Conservation (phyloP, 2,797 vertebrate genomes). For the Ptychobarbus kaznakovi region DNA sequence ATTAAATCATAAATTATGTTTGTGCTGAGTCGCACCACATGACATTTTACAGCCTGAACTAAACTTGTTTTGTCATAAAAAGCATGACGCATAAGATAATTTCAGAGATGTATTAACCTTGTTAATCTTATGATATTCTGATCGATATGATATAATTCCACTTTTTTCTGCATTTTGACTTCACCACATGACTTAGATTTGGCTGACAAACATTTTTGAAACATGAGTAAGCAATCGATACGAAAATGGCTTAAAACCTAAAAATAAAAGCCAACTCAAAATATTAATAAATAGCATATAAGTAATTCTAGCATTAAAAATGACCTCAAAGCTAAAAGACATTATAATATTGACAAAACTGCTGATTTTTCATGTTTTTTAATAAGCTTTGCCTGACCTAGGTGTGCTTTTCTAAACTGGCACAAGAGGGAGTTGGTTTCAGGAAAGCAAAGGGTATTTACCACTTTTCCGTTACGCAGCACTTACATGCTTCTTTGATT, state of each 20-base stretch:
- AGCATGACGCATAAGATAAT: neutral
- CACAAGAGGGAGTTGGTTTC: conserved; percentile 26
- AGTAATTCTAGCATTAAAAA: neutral
- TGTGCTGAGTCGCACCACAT: neutral
- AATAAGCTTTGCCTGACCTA: neutral
- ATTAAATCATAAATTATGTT: too few species aligned
- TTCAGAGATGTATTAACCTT: neutral
- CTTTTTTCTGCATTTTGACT: neutral
- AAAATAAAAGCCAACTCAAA: neutral
- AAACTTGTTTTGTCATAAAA: neutral
- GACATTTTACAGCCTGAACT: neutral
- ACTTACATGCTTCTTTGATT: conserved; percentile 61
- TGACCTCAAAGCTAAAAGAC: neutral
- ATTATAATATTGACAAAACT: neutral
- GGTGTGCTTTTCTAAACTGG: conserved; percentile 29
- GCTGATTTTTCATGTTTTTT: neutral
- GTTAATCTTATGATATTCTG: neutral
- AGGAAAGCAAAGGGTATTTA: conserved; percentile 49
- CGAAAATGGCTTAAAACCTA: neutral
- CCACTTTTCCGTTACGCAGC: conserved; percentile 55
- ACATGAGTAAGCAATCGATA: neutral
- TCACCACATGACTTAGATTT: neutral
- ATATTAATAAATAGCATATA: neutral
- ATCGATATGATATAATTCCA: neutral
- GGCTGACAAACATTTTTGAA: neutral